phyloP scores from a whole-genome alignment of 2,113 vertebrate species.

The Antechinus flavipes region DNA sequence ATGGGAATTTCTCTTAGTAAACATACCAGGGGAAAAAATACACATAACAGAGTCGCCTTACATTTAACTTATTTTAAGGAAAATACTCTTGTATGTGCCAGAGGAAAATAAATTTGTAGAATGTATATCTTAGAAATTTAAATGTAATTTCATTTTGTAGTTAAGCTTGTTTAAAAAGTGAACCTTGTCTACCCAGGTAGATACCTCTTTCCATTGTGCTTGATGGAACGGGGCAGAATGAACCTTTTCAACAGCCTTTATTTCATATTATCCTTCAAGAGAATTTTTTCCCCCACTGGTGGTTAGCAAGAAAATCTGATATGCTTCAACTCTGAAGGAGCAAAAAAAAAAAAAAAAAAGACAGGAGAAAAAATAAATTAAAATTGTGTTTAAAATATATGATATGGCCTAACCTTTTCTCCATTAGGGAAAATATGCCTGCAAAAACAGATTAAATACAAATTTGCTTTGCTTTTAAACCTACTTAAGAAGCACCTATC shows the following conservation, averaged over 20 bases:
- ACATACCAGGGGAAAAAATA: slow-evolving; percentile 51
- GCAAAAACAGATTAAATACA: slow-evolving; percentile 88
- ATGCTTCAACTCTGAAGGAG: slow-evolving; percentile 68
- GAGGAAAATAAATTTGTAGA: slow-evolving; percentile 35
- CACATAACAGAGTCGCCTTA: slow-evolving; percentile 31
- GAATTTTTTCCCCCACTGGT: slow-evolving; percentile 73
- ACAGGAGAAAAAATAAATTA: slow-evolving; percentile 82
- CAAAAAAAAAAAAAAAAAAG: slow-evolving; percentile 47
- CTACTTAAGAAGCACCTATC: slow-evolving; percentile 88
- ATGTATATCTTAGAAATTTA: slow-evolving; percentile 63
- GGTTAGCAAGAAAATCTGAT: slow-evolving; percentile 79
- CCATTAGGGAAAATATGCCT: slow-evolving; percentile 86
- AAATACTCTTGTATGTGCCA: slow-evolving; percentile 46
- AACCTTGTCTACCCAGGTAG: slow-evolving; percentile 69
- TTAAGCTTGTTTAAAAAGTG: slow-evolving; percentile 78
- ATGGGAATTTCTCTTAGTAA: slow-evolving; percentile 62
- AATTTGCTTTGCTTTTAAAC: slow-evolving; percentile 90
- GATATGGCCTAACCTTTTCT: slow-evolving; percentile 85
- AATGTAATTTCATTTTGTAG: slow-evolving; percentile 76
- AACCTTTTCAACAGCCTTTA: slow-evolving; percentile 74
- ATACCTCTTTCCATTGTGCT: slow-evolving; percentile 69
- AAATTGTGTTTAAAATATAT: slow-evolving; percentile 86
- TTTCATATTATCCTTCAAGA: slow-evolving; percentile 66
- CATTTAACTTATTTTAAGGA: slow-evolving; percentile 54
- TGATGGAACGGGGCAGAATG: slow-evolving; percentile 70